Evolutionary conservation across 2,113 vertebrate species (phyloP), one percentile per base, ranked within the genome.

Genomic region (Cinclus mexicanus): DNA sequence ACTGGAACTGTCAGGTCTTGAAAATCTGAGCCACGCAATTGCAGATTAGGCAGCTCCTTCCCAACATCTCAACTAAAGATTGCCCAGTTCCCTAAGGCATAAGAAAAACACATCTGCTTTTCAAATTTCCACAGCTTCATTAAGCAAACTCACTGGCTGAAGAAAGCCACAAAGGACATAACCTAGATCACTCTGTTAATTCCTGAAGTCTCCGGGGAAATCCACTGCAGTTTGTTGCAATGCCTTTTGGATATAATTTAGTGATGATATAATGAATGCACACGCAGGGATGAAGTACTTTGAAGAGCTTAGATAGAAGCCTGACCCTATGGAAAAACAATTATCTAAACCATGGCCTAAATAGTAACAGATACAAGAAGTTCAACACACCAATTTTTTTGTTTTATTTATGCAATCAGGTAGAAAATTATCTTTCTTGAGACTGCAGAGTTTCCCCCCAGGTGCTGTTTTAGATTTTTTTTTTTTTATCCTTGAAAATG

Each of bases 381-480:
- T 82, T 89, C 49, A 89, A 64, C 69, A 76, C 25, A 79, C 31
- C 61, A 69, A 29, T 93, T 95, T 94, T 44, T 90, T 87, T 26
- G 81, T 89, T 78, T 85, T 89, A 91, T 89, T 93, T 95, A 96
- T 93, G 94, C 81, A 79, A 91, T 93, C 78, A 87, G 70, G 65
- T 94, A 85, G 81, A 93, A 96, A 96, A 91, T 87, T 35, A 91
- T 87, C 83, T 95, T 95, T 41, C 3, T 2, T 53, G 69, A 79
- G 57, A 84, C 70, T 72, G 42, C 46, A 85, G 74, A 84, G 49
- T 76, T 91, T 91, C 55, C 50, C 89, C 91, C 26, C 37, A 87
- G 81, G 87, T 94, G 74, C n/a, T 89, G 44, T 55, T 92, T 87
- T 49, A 94, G 44, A 47, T 77, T 28, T 61, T 52, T 83, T 37